Percentiles rank a stretch among this genome's conserved stretches.
These are phyloP conservation scores for Stichopus chloronotus DNA, from an alignment of 35 echinoderm and acorn worm species.

Conservation along the genomic window DNA sequence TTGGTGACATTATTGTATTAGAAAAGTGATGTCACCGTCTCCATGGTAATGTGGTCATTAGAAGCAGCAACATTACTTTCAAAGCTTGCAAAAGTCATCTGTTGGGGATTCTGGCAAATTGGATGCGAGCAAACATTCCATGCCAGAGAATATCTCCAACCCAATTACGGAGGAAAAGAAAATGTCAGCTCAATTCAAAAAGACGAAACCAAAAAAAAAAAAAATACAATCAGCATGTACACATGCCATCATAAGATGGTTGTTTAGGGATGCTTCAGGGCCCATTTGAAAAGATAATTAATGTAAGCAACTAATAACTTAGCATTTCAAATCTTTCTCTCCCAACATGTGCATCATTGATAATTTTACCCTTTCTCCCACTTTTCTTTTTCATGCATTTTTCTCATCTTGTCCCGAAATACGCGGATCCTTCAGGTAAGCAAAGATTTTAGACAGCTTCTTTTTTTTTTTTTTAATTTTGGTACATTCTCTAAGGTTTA, in stretches of 20 bases:
- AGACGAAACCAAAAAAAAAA: too few species aligned
- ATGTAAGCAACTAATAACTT: background rate
- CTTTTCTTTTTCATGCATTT: background rate
- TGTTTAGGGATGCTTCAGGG: background rate
- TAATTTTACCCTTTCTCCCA: background rate
- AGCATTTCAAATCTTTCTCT: too few species aligned
- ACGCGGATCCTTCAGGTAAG: slow-evolving; percentile 25
- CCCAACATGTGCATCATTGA: background rate
- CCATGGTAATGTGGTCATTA: background rate
- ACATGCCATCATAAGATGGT: too few species aligned
- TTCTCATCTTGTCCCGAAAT: background rate
- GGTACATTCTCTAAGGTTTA: background rate
- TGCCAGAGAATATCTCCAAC: too few species aligned
- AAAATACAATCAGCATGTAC: too few species aligned
- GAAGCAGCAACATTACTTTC: too few species aligned
- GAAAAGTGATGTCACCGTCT: background rate
- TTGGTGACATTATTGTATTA: too few species aligned
- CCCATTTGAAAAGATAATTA: background rate
- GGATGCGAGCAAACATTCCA: too few species aligned
- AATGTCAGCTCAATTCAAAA: too few species aligned
- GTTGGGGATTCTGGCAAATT: too few species aligned
- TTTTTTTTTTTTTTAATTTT: background rate
- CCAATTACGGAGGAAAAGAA: too few species aligned
- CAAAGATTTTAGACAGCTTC: background rate
- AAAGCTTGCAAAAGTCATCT: too few species aligned